Evolutionary conservation across 2,113 vertebrate genomes (phyloP).

Genomic region (Struthio camelus): DNA sequence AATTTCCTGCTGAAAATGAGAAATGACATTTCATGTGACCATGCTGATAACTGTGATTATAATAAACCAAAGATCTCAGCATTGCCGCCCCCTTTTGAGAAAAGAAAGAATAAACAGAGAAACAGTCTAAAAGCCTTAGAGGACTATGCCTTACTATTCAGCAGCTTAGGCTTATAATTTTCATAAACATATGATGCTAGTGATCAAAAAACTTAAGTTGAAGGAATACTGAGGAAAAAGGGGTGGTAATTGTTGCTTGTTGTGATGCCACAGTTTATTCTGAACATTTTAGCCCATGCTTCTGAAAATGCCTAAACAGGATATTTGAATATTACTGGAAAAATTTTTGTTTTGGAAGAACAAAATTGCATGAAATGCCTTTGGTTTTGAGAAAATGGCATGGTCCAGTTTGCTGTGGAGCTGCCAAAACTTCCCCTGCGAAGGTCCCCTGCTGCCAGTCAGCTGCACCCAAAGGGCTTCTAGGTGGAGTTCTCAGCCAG

Average conservation of each 20-base stretch:
- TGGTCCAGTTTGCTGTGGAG: accelerated
- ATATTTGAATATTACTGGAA: not conserved
- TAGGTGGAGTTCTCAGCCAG: not conserved
- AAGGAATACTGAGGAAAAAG: not conserved
- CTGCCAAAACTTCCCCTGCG: not conserved
- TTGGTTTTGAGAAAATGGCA: not conserved
- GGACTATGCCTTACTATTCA: not conserved
- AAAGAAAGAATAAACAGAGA: not conserved
- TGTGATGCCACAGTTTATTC: not conserved
- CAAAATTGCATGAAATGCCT: not conserved
- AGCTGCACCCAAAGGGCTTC: not conserved
- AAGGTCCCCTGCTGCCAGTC: not conserved
- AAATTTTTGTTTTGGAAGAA: not conserved
- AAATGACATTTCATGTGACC: not conserved
- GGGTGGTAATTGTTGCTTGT: not conserved
- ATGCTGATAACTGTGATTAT: not conserved
- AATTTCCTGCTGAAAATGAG: not conserved
- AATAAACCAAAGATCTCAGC: not conserved
- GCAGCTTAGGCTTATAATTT: not conserved
- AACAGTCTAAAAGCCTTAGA: not conserved
- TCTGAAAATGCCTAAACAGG: not conserved
- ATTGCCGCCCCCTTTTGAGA: not conserved
- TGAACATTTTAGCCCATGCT: accelerated
- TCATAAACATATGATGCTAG: not conserved
- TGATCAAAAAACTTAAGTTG: not conserved